Conservation (phyloP, 2,888 invertebrate genomes). For the Lithophane semibrunnea region DNA sequence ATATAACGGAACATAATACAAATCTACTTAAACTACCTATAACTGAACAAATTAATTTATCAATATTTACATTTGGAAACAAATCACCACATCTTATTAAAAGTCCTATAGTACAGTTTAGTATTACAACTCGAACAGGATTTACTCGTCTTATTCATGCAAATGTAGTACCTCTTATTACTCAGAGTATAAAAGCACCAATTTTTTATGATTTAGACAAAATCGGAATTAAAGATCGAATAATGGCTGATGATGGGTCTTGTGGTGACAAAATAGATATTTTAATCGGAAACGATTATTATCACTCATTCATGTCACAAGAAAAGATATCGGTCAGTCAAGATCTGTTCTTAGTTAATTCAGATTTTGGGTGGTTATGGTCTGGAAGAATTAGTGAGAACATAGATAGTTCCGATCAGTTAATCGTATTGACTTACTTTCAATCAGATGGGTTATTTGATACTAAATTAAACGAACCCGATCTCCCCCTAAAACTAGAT, state of each 20-base stretch:
- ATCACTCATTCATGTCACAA: constrained; percentile 10
- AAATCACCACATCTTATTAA: constrained; percentile 7
- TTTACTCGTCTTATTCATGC: too few species aligned
- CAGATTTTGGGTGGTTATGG: constrained; percentile 17
- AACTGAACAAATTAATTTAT: constrained; percentile 4
- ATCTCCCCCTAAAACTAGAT: constrained; percentile 10
- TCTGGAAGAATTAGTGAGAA: constrained; percentile 6
- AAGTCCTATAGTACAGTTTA: not conserved
- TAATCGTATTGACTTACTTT: not conserved
- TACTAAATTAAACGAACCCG: constrained; percentile 5
- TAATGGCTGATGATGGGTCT: constrained; percentile 11
- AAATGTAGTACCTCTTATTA: constrained; percentile 1
- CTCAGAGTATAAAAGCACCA: constrained; percentile 6
- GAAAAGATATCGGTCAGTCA: not conserved
- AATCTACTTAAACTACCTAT: constrained; percentile 4
- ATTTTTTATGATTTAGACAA: not conserved
- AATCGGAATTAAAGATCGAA: constrained; percentile 1
- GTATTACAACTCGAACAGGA: too few species aligned
- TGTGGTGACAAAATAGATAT: constrained; percentile 1
- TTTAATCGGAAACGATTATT: not conserved
- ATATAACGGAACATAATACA: not conserved
- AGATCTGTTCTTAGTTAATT: constrained; percentile 1
- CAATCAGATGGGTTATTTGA: not conserved
- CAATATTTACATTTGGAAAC: constrained; percentile 11
- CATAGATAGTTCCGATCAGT: not conserved